phyloP scores from a whole-genome alignment of 2,888 invertebrate genomes.

The Apamea anceps region DNA sequence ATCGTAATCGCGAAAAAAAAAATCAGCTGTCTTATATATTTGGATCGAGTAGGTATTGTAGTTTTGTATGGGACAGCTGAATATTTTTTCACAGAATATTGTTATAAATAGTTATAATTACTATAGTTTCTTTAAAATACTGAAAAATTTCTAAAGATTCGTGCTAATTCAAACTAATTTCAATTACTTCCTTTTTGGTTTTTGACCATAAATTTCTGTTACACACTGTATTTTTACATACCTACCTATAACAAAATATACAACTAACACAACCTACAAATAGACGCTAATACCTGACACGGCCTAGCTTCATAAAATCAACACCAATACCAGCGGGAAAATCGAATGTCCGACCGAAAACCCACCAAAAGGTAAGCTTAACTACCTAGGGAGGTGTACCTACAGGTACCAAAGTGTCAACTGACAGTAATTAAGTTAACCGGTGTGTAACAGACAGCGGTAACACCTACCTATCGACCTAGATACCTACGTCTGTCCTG shows the following conservation, averaged over 20 bases:
- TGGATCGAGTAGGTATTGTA: not conserved
- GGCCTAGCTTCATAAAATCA: slow-evolving; percentile 12
- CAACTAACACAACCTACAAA: not conserved
- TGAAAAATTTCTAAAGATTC: no score
- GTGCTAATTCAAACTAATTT: no score
- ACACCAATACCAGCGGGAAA: slow-evolving; percentile 30
- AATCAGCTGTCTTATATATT: not conserved
- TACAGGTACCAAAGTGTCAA: slow-evolving; percentile 34
- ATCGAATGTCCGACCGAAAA: slow-evolving; percentile 27
- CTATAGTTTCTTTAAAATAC: no score
- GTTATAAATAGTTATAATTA: no score
- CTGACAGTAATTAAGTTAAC: slow-evolving; percentile 58
- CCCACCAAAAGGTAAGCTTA: slow-evolving; percentile 36
- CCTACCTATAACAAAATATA: not conserved
- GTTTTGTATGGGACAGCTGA: not conserved
- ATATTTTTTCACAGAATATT: not conserved
- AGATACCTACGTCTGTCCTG: slow-evolving; percentile 32
- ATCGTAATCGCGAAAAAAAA: not conserved
- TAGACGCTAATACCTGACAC: not conserved
- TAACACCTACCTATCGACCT: slow-evolving; percentile 24
- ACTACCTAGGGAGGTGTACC: slow-evolving; percentile 30
- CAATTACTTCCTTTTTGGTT: no score
- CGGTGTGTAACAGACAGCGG: slow-evolving; percentile 44
- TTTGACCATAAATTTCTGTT: not conserved
- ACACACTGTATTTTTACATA: not conserved